Evolutionary conservation across 37 sponge, comb jelly and placozoan species (phyloP), one percentile per base, ranked within the genome.

Genomic region (Aphrocallistes beatrix): DNA sequence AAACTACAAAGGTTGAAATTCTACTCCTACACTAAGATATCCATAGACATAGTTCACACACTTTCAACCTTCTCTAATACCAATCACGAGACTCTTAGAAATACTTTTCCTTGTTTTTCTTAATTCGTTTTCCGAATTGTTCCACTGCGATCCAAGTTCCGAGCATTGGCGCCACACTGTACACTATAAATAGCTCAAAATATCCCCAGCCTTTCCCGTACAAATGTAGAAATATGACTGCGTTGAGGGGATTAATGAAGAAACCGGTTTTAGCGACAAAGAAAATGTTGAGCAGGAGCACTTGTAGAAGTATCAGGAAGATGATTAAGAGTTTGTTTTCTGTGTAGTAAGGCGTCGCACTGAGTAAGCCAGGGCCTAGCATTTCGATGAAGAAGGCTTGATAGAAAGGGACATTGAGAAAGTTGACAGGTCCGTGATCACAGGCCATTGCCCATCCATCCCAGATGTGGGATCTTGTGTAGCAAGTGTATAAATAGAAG

Each of bases 241-340:
- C 75, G 75, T 60, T 60, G 8, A 60, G 75, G 10, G 75, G 75
- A 30, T 60, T 60, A 25, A 60, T 60, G 75, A 60, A 60, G 75
- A 60, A 60, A 3, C 75, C 75, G 6, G 75, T 60, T 60, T 30
- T 60, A 60, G 32, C n/a, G 28, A 13, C 75, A 13, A 3, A 60
- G 6, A 60, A 19, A 3, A 60, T 13, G 34, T 28, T 60, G 8
- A 60, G 75, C 75, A 60, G 32, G 6, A 60, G 28, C 3, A 60
- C 75, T 28, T 60, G 28, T 3, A 30, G 8, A 60, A 1, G n/a
- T 32, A 60, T 13, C 1, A 60, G 75, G 8, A 13, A 1, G 34
- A 30, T 60, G 75, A 25, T 25, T 3, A 60, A 25, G 10, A 60
- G 8, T 6, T 60, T 3, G 75, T 60, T 60, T 60, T 60, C n/a